Evolutionary conservation across 2,797 vertebrate genomes (phyloP).

Genomic region (Yasuhikotakia modesta): DNA sequence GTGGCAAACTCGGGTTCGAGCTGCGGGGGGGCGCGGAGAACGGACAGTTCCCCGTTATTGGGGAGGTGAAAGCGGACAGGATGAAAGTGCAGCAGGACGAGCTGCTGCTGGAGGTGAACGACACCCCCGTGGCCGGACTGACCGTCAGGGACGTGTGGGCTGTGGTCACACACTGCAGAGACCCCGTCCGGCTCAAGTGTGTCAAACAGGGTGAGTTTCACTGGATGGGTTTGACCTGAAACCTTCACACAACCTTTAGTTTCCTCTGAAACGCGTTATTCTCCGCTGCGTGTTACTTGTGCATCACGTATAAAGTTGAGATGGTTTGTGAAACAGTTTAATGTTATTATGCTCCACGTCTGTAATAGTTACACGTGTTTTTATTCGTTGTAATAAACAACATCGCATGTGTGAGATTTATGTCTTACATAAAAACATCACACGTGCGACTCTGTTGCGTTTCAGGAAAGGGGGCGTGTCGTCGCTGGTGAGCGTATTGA

Average conservation of each 20-base stretch:
- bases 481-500: slow-evolving; percentile 51
- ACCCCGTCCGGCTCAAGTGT: slow-evolving; percentile 93
- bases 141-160: slow-evolving; percentile 95
- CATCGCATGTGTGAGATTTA: too few species aligned
- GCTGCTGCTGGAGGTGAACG: slow-evolving; percentile 95
- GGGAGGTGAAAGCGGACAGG: slow-evolving; percentile 84
- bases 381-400: too few species aligned
- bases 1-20: slow-evolving; percentile 88
- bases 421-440: too few species aligned
- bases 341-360: too few species aligned
- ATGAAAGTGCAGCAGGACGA: slow-evolving; percentile 78
- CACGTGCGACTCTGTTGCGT: too few species aligned
- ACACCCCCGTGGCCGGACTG: slow-evolving; percentile 94
- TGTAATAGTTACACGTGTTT: too few species aligned
- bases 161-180: slow-evolving; percentile 93
- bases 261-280: too few species aligned
- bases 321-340: too few species aligned
- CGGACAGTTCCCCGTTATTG: slow-evolving; percentile 93
- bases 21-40: slow-evolving; percentile 93
- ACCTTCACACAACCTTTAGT: background rate
- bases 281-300: too few species aligned
- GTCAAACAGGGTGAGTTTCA: slow-evolving; percentile 89
- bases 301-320: too few species aligned
- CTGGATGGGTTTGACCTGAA: background rate
- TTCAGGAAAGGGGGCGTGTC: slow-evolving; percentile 70